Base-by-base conservation (phyloP, 2,888 invertebrate genomes). In the Drosophila tanythrix region DNA sequence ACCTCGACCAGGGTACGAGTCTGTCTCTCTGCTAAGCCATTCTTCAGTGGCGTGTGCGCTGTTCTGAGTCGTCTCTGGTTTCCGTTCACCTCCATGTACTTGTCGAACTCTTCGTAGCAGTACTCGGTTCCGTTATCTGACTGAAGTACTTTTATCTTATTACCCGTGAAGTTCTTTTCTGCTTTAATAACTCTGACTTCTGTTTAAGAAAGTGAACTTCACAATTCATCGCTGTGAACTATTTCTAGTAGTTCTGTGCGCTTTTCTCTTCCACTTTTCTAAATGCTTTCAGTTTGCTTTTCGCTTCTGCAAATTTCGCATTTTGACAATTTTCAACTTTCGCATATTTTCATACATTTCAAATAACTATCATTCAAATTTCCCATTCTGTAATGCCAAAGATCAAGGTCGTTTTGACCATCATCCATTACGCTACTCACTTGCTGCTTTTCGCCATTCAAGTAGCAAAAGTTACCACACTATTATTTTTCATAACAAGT, bases 311-410 rank as follows among this genome's bases (percentile, higher is more conserved):
- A 11, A n/a, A 40, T n/a, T 11, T 21, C 13, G 43, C 13, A 46
- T 2, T 46, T 46, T 46, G 3, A 21, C 18, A 18, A 5, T 50
- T 29, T 50, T 50, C 2, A 3, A 8, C 8, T 15, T 10, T 18
- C 5, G 21, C 6, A 29, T 18, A 50, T 50, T 18, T 50, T 18
- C 29, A 6, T 48, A 29, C 31, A 25, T 7, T 15, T 48, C 15
- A 31, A 21, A 25, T 63, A 56, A 7, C 8, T 15, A 25, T 51
- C 25, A 7, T 57, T 64, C 25, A 57, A 21, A 25, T 64, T 18
- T 25, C 50, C 50, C 64, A 57, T 51, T 15, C 50, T 21, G 6
- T 7, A 31, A 18, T 64, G 50, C 64, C 57, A 64, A 2, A 38
- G 38, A 18, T 38, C 18, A 18, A 38, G 18, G 7, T 38, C 18